phyloP scores from a whole-genome alignment of 2,113 vertebrate genomes.

The Vombatus ursinus region DNA sequence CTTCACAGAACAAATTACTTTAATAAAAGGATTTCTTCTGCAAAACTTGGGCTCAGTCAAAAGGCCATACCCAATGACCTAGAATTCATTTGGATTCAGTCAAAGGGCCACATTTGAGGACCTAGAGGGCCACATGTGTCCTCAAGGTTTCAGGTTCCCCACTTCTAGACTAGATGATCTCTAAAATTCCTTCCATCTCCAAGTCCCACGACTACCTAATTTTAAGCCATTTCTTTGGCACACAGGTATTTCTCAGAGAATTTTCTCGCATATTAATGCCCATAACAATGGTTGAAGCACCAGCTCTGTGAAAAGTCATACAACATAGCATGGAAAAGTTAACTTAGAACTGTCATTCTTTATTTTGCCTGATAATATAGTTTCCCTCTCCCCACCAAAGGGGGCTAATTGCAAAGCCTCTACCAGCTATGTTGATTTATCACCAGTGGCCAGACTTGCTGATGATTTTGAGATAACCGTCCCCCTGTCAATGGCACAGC shows the following conservation, averaged over 20 bases:
- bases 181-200: background rate
- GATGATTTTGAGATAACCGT: constrained; percentile 69
- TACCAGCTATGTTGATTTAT: constrained; percentile 79
- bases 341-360: background rate
- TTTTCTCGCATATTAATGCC: background rate
- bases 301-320: constrained; percentile 24
- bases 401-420: constrained; percentile 76
- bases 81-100: too few species aligned
- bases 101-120: too few species aligned
- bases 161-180: background rate
- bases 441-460: constrained; percentile 75
- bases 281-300: background rate
- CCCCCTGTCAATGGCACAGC: constrained; percentile 79
- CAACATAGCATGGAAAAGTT: background rate
- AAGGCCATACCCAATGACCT: too few species aligned
- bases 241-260: background rate
- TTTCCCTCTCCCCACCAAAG: constrained; percentile 64
- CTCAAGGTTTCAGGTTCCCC: too few species aligned
- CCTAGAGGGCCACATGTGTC: too few species aligned
- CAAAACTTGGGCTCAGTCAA: too few species aligned
- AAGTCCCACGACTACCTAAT: background rate
- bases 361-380: background rate
- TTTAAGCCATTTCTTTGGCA: background rate
- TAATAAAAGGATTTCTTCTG: too few species aligned
- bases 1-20: too few species aligned